Evolutionary conservation across 2,113 vertebrate species (phyloP), one percentile per base, ranked within the genome.

Genomic region (Carassius auratus): DNA sequence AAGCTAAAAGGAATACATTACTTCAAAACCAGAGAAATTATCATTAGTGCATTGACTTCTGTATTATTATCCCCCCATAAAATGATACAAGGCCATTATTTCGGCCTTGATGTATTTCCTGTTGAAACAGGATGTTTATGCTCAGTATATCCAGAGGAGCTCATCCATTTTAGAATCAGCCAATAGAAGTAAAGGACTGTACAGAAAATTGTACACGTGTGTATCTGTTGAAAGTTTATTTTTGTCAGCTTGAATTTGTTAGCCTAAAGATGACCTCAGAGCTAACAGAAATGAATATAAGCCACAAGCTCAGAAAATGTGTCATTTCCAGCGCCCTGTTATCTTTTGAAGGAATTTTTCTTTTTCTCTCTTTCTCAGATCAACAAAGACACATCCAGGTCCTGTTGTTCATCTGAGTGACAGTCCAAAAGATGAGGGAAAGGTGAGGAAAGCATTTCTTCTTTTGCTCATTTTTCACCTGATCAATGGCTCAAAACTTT

Each of bases 371-470:
- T 91, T 89, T 9, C 91, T 90, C 94, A 99, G 98, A 92, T 97
- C 96, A 79, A 98, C 97, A 86, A 99, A 99, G 95, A 97, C 96
- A 92, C 98, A 99, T 90, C 98, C 98, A 87, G 98, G 98, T 71
- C 97, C 98, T 12, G 97, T 99, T 90, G 98, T 99, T 86, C 98
- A 99, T 91, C 94, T 99, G 93, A 99, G 98, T 82, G 98, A 99
- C 93, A 98, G 97, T 87, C 98, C 98, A 81, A 98, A 97, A 94
- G 98, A 99, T 80, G 98, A 99, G 92, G 98, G 97, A 75, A 99
- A 99, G 95, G 98, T 99, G 92, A 96, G 97, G 68, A 36, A 64
- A 76, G 9, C 26, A 33, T 15, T 71, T 9, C 21, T 71, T 38
- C 45, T 26, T 38, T 62, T 15, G 9, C 61, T 45, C 8, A 33